Conservation (phyloP, 92 coral and sea anemone genomes). For the Porites lobata region DNA sequence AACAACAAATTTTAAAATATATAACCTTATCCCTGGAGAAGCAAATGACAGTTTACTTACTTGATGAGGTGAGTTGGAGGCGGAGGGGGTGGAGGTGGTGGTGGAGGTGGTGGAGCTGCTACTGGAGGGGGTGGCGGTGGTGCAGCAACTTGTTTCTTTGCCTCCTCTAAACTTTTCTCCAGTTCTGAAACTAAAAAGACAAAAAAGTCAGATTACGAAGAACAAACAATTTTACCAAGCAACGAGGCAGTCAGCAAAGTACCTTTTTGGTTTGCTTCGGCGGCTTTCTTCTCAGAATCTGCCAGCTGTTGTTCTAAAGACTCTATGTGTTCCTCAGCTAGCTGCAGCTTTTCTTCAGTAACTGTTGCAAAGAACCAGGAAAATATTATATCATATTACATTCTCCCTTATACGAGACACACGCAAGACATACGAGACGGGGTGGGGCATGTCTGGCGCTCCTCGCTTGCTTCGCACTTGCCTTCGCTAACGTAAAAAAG, state of each 20-base stretch:
- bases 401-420: no score
- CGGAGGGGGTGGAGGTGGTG: conserved; percentile 81
- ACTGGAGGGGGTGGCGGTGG: conserved; percentile 71
- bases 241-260: background rate
- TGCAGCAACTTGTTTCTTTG: conserved; percentile 60
- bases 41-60: conserved; percentile 51
- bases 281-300: conserved; percentile 79
- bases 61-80: conserved; percentile 84
- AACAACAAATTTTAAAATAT: background rate
- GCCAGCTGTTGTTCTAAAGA: conserved; percentile 83
- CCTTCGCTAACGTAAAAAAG: no score
- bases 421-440: no score
- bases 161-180: conserved; percentile 71
- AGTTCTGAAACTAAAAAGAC: conserved; percentile 58
- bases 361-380: conserved; percentile 35
- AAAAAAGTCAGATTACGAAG: background rate
- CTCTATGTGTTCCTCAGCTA: conserved; percentile 85
- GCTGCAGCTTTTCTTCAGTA: conserved; percentile 74
- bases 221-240: background rate
- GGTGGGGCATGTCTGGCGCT: no score
- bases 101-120: conserved; percentile 66
- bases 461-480: no score
- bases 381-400: background rate
- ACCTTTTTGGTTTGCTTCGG: conserved; percentile 85
- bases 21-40: background rate